Evolutionary conservation across 2,113 vertebrate species (phyloP).

Genomic region (Marmota monax): DNA sequence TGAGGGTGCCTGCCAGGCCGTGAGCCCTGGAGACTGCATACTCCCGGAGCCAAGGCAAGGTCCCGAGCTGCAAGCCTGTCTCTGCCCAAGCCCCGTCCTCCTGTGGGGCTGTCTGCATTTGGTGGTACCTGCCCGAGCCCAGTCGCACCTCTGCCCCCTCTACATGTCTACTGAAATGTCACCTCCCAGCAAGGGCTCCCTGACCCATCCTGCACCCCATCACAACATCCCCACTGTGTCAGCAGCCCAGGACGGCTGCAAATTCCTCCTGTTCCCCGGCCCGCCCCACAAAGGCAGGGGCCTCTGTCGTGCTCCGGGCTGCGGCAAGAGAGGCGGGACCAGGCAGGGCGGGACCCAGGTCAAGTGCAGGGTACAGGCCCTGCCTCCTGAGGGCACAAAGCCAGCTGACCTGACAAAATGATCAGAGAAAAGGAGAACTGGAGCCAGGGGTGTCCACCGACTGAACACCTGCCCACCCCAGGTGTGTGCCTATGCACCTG

Average conservation of each 20-base stretch:
- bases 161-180: neutral
- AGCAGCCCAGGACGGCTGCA: neutral
- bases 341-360: accelerated
- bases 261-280: too few species aligned
- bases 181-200: neutral
- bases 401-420: neutral
- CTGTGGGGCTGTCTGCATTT: neutral
- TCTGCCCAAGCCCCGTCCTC: neutral
- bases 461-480: accelerated
- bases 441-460: accelerated
- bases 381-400: neutral
- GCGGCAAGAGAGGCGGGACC: too few species aligned
- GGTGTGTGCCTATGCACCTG: too few species aligned
- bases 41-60: neutral
- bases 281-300: neutral
- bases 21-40: accelerated
- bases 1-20: accelerated
- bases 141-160: neutral
- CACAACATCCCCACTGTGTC: accelerated
- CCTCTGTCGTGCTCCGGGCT: too few species aligned
- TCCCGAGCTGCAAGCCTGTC: neutral
- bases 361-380: neutral
- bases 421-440: neutral
- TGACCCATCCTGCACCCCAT: neutral
- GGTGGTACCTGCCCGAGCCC: neutral